Base-by-base conservation (phyloP, 2,888 invertebrate species). In the Muschampia plurimacula region DNA sequence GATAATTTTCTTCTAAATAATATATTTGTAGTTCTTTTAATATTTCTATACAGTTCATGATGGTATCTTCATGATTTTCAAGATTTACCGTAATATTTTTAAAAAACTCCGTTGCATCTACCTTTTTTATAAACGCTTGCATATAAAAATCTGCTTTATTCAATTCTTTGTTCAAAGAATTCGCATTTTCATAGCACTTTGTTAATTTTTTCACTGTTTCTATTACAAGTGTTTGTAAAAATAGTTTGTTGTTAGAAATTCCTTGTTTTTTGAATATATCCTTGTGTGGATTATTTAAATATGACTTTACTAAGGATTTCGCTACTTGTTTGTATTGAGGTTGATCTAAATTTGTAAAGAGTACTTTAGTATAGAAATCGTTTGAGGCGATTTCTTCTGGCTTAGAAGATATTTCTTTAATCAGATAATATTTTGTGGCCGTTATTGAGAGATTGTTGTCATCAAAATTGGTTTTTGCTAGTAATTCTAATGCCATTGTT, bases 1-100 rank as follows among this genome's bases (percentile, higher is more conserved):
- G 94, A 81, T 84, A 86, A 75, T 86, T 89, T 82, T 94, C 94
- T 65, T 90, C 90, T 64, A 94, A 82, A 82, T 89, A 87, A 72
- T 89, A 82, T 62, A 94, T 83, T 72, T 87, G 86, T 69, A 94
- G 76, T 36, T 84, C 77, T 74, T 88, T 89, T 28, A 92, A 75
- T 7, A 93, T 77, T 4, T 91, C 88, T 0, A 94, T 69, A 64
- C 83, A 84, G 57, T 81, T 84, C 67, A 80, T 77, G 8, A 91
- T 74, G 22, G 76, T 79, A 32, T 86, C 86, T 12, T 79, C 75
- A 41, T 85, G 82, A 63, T 81, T 75, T 57, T 84, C 79, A 49
- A 80, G 75, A 77, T 78, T 79, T 10, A 86, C 44, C 32, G 74
- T 74, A 8, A 88, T 76, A 64, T 79, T 76, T 68, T 81, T 77